These are phyloP conservation scores for Oreocharis arfaki DNA, from an alignment of 2,113 vertebrate species.

Conservation along the genomic window DNA sequence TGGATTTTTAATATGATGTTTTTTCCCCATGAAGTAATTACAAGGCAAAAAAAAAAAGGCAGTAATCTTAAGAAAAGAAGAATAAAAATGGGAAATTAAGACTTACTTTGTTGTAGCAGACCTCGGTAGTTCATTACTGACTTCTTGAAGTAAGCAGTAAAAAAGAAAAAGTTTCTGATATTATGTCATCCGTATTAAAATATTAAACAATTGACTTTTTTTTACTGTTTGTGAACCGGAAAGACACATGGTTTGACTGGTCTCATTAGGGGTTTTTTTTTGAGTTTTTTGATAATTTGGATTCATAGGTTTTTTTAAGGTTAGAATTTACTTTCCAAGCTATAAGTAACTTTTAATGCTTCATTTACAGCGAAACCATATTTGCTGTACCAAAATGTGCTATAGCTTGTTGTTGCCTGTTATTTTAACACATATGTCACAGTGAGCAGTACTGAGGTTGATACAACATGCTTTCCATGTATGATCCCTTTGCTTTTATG, in stretches of 20 bases:
- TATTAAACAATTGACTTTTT: neutral
- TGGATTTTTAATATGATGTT: neutral
- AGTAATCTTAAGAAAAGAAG: neutral
- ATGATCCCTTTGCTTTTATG: neutral
- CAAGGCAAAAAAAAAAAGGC: neutral
- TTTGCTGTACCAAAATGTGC: neutral
- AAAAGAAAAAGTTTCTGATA: neutral
- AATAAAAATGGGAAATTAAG: neutral
- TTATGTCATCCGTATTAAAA: neutral
- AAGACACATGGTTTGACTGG: neutral
- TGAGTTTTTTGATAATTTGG: accelerated
- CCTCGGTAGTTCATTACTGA: neutral
- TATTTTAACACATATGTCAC: neutral
- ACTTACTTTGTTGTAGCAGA: neutral
- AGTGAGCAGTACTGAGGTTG: neutral
- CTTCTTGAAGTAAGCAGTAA: neutral
- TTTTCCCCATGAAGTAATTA: neutral
- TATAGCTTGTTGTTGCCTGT: neutral
- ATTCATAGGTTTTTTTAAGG: neutral
- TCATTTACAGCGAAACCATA: neutral
- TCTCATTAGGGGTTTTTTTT: no score
- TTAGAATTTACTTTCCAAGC: neutral
- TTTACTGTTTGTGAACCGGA: neutral
- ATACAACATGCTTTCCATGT: neutral
- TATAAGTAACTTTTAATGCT: neutral